Evolutionary conservation across 2,113 vertebrate species (phyloP).

Genomic region (Mesitornis unicolor): DNA sequence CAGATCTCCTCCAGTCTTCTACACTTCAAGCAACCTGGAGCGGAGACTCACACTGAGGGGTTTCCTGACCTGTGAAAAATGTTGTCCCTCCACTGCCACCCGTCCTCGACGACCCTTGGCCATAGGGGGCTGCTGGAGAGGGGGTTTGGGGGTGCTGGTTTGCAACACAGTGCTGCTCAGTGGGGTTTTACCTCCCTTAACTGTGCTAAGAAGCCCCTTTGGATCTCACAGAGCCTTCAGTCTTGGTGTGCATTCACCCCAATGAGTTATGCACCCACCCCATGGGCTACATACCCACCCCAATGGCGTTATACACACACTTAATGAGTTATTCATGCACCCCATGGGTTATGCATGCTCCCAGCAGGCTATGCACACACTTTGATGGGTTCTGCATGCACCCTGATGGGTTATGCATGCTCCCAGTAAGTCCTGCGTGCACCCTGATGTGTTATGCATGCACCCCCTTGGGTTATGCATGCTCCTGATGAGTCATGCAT

Average conservation of each 20-base stretch:
- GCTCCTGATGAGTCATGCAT: rapidly evolving
- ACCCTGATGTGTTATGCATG: not conserved
- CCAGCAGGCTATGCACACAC: not conserved
- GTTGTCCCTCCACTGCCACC: not conserved
- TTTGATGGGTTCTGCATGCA: no score
- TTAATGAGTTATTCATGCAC: not conserved
- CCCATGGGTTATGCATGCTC: no score
- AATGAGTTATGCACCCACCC: no score
- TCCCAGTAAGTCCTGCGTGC: rapidly evolving
- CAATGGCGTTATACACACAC: no score
- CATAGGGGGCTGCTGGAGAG: rapidly evolving
- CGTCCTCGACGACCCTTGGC: rapidly evolving
- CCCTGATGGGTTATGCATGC: no score
- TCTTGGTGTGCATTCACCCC: rapidly evolving
- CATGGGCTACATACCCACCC: not conserved
- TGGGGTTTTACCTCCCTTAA: not conserved
- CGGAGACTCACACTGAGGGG: rapidly evolving
- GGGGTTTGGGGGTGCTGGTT: rapidly evolving
- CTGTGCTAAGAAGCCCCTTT: rapidly evolving
- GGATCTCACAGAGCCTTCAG: not conserved
- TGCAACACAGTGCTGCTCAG: rapidly evolving
- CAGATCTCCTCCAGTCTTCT: rapidly evolving
- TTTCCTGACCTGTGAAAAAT: not conserved
- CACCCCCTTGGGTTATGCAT: no score
- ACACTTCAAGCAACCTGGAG: rapidly evolving